phyloP scores from a whole-genome alignment of 2,888 invertebrate species.

The Cerceris ruficornis region DNA sequence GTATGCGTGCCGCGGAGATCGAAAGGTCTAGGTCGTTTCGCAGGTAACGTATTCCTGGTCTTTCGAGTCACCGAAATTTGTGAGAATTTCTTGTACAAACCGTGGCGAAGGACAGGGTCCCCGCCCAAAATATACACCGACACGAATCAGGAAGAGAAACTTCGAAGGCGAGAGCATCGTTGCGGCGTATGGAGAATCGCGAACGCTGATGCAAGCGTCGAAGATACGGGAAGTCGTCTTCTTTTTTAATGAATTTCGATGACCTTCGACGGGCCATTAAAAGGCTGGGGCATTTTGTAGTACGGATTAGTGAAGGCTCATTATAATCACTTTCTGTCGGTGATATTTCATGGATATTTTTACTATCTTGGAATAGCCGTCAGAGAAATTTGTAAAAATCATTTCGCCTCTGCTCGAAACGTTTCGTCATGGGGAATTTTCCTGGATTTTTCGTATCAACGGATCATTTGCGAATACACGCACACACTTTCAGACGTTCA shows the following conservation, averaged over 20 bases:
- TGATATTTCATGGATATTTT: too few relatives aligned
- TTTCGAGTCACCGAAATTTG: conserved; percentile 67
- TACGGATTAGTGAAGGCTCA: conserved; percentile 11
- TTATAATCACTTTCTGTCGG: too few relatives aligned
- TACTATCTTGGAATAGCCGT: too few relatives aligned
- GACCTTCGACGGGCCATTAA: conserved; percentile 48
- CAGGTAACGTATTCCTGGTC: conserved; percentile 36
- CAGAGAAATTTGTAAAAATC: too few relatives aligned
- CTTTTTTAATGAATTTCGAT: conserved; percentile 52
- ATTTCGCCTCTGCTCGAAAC: too few relatives aligned
- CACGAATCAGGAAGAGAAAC: conserved; percentile 26
- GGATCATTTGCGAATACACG: too few relatives aligned
- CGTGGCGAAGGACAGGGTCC: conserved; percentile 55
- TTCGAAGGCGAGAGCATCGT: conserved; percentile 13
- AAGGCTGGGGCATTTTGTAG: conserved; percentile 17
- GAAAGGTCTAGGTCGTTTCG: conserved; percentile 77
- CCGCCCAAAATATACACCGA: conserved; percentile 3
- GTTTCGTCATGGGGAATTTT: too few relatives aligned
- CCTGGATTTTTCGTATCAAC: too few relatives aligned
- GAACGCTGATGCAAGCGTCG: conserved; percentile 48
- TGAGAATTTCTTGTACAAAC: conserved; percentile 70
- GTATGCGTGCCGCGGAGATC: conserved; percentile 57
- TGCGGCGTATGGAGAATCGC: neutral
- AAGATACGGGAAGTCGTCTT: conserved; percentile 52
- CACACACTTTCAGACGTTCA: too few relatives aligned